Base-by-base conservation (phyloP, 30 jellyfish, hydroid and myxozoan species). In the Haliclystus octoradiatus region DNA sequence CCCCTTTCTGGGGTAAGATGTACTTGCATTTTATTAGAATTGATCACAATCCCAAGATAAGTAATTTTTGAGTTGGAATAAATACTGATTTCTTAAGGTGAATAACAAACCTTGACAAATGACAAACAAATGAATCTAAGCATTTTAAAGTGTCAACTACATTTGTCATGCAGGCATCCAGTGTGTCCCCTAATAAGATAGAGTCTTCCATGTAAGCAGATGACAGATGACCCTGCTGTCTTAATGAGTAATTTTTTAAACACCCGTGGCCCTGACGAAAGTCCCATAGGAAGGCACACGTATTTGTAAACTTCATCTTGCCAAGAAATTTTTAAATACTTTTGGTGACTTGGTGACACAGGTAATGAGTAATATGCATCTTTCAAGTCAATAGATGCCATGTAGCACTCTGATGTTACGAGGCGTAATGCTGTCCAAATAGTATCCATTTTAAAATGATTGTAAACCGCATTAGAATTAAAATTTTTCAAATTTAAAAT, bases 261-360 rank as follows among this genome's bases (percentile, higher is more conserved):
- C 65, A 63, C 65, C 65, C 87, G 61, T 79, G 87, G 28, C 87
- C 79, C 2, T 52, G 46, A 61, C 28, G 80, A 31, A 52, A 51
- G 74, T 27, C 80, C 84, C 62, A 61, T 61, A 2, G 80, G 84
- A 26, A 74, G 34, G 33, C 76, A 26, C 33, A 15, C 22, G 34
- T 46, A 61, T 30, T 74, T 22, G 52, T 61, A 61, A 14, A 50
- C 61, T 47, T 68, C n/a, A 3, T 40, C 71, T 23, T 68, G 25
- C 22, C 9, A 35, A 62, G 13, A 15, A 57, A 73, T 57, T 28
- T 73, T 61, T 5, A 73, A 47, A 33, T 22, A 63, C 53, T 60
- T 73, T 61, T 46, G 52, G 32, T 47, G 40, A 33, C 46, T 33
- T 68, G 29, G 84, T 46, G 25, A n/a, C 14, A 25, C 32, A 12